Percentiles rank a stretch among this genome's conserved stretches.
phyloP scores from a whole-genome alignment of 1,140 invertebrate species.

The Nylanderia fulva region DNA sequence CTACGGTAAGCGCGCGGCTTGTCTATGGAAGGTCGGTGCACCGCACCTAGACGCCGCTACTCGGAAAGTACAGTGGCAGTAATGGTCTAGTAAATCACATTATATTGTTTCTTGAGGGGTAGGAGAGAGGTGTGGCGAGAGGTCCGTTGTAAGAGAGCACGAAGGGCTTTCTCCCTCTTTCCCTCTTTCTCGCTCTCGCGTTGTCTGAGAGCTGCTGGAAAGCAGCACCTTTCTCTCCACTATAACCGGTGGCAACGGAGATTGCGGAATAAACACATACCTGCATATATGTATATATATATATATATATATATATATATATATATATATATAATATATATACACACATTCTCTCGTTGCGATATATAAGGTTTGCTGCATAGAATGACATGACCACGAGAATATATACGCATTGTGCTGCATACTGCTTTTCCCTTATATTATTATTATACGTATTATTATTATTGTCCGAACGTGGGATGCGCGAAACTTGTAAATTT shows the following conservation, averaged over 20 bases:
- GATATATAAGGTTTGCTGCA: constrained; percentile 12
- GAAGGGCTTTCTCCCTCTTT: constrained; percentile 28
- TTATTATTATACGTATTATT: not conserved
- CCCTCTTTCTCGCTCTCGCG: not conserved
- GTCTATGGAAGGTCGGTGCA: constrained; percentile 74
- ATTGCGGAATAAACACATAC: constrained; percentile 68
- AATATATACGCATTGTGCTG: constrained; percentile 4
- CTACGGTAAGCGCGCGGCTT: constrained; percentile 65
- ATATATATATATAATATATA: not conserved
- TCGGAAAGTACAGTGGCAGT: constrained; percentile 79
- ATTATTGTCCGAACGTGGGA: not conserved
- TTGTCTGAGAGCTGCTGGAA: constrained; percentile 64
- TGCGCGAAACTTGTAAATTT: not conserved
- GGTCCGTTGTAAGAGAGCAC: constrained; percentile 46
- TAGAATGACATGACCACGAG: not conserved
- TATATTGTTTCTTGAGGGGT: constrained; percentile 80
- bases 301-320: too few species aligned
- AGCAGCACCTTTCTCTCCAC: constrained; percentile 42
- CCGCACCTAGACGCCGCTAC: constrained; percentile 72
- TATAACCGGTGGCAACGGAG: constrained; percentile 64
- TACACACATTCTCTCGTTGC: not conserved
- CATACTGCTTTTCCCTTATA: not conserved
- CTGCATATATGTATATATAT: not conserved
- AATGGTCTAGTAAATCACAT: constrained; percentile 82
- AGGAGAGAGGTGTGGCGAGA: constrained; percentile 57